These are phyloP conservation scores for Cololabis saira DNA, from an alignment of 2,113 vertebrate genomes.

Conservation along the genomic window DNA sequence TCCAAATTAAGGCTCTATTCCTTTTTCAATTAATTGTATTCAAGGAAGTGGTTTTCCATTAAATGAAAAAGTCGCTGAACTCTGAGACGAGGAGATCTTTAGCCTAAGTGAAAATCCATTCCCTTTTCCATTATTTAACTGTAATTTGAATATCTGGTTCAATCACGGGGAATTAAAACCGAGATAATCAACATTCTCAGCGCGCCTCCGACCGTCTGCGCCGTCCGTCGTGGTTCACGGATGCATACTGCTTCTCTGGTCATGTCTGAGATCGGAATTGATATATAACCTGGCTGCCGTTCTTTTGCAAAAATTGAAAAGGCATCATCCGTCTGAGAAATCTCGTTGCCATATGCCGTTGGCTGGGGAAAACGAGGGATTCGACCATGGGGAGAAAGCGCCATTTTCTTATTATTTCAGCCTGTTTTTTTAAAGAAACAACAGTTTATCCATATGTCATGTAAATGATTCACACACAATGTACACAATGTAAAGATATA, in stretches of 20 bases:
- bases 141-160: slow-evolving; percentile 59
- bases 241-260: slow-evolving; percentile 19
- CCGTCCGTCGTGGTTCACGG: slow-evolving; percentile 30
- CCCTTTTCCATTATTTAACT: slow-evolving; percentile 62
- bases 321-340: not conserved
- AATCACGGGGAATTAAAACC: slow-evolving; percentile 45
- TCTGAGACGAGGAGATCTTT: slow-evolving; percentile 73
- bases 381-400: too few relatives aligned
- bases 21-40: slow-evolving; percentile 78
- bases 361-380: not conserved
- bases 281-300: slow-evolving; percentile 21
- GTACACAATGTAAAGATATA: too few relatives aligned
- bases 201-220: slow-evolving; percentile 20
- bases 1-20: slow-evolving; percentile 76
- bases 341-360: not conserved
- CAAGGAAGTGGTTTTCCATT: slow-evolving; percentile 74
- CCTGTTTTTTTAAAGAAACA: too few relatives aligned
- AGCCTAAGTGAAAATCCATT: slow-evolving; percentile 70
- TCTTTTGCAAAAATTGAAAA: slow-evolving; percentile 20
- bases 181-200: slow-evolving; percentile 50
- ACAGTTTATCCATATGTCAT: too few relatives aligned
- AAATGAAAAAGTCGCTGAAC: slow-evolving; percentile 73
- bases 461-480: too few relatives aligned
- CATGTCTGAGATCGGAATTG: slow-evolving; percentile 9
- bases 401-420: too few relatives aligned